These are phyloP conservation scores for Ctenicera cuprea DNA, from an alignment of 2,888 invertebrate genomes.

Conservation along the genomic window DNA sequence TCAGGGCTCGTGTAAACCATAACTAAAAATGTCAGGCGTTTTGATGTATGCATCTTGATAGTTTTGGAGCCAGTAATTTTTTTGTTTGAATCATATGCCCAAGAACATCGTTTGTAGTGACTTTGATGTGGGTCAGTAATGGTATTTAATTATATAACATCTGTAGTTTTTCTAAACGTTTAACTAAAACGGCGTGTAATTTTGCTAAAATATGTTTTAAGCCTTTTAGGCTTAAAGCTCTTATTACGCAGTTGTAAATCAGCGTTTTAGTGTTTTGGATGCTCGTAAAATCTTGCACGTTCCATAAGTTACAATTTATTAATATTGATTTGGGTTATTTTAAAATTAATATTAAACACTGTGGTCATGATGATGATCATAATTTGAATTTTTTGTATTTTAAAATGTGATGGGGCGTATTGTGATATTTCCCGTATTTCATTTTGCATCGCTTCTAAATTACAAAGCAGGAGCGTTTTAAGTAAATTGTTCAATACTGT, in stretches of 20 bases:
- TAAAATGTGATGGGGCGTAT: too few relatives aligned
- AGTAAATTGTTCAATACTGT: constrained; percentile 9
- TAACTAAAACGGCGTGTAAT: constrained; percentile 32
- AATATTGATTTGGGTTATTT: too few relatives aligned
- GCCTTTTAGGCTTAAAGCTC: constrained; percentile 10
- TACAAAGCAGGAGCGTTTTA: background rate
- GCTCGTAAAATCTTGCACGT: too few relatives aligned
- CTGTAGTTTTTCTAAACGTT: constrained; percentile 17
- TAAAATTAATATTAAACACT: too few relatives aligned
- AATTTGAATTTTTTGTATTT: too few relatives aligned
- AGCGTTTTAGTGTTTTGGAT: background rate
- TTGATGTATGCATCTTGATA: constrained; percentile 53
- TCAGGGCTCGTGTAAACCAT: constrained; percentile 50
- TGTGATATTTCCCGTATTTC: too few relatives aligned
- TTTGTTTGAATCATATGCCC: constrained; percentile 20
- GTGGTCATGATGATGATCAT: too few relatives aligned
- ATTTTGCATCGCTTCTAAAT: background rate
- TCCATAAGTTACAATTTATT: too few relatives aligned
- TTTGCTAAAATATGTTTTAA: constrained; percentile 24
- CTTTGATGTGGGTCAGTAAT: constrained; percentile 53
- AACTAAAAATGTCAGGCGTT: constrained; percentile 45
- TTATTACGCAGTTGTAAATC: constrained; percentile 42
- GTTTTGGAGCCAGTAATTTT: constrained; percentile 41
- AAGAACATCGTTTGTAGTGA: constrained; percentile 30
- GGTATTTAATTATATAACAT: constrained; percentile 37